phyloP scores from a whole-genome alignment of 1,140 invertebrate genomes.

The Cyrtorhinus lividipennis region DNA sequence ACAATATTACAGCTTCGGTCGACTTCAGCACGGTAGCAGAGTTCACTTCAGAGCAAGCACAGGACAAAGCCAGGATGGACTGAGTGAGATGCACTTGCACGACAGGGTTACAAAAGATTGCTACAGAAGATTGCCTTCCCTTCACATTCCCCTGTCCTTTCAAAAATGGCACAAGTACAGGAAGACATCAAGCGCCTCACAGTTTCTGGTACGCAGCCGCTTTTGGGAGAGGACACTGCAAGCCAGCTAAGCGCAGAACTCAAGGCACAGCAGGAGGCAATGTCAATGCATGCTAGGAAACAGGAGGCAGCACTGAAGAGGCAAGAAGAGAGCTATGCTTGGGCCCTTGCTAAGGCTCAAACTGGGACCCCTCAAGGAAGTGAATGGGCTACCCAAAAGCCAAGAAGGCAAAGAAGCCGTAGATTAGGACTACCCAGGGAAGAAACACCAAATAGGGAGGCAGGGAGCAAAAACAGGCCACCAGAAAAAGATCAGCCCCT shows the following conservation, averaged over 20 bases:
- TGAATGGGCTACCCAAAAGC: neutral
- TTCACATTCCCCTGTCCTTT: no score
- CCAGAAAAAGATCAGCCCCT: no score
- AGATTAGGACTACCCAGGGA: no score
- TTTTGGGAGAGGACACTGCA: neutral
- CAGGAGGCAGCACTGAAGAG: neutral
- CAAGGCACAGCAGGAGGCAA: neutral
- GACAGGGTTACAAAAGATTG: no score
- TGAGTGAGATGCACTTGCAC: no score
- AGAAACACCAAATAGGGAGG: no score
- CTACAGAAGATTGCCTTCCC: no score
- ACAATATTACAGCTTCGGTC: no score
- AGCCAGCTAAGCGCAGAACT: neutral
- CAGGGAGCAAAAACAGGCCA: no score
- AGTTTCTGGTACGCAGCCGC: neutral
- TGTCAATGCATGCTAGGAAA: neutral
- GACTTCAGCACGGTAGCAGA: no score
- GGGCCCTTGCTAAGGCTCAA: neutral
- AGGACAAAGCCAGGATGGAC: no score
- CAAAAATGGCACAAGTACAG: neutral
- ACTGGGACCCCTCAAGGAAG: neutral
- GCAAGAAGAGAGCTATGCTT: neutral
- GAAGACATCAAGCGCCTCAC: neutral
- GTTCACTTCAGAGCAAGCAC: no score
- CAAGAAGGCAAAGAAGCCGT: neutral